A percentile compares a stretch with the other conserved stretches of the same genome.
Conservation (phyloP, 2,113 vertebrate genomes). For the Leptobrachium leishanense region DNA sequence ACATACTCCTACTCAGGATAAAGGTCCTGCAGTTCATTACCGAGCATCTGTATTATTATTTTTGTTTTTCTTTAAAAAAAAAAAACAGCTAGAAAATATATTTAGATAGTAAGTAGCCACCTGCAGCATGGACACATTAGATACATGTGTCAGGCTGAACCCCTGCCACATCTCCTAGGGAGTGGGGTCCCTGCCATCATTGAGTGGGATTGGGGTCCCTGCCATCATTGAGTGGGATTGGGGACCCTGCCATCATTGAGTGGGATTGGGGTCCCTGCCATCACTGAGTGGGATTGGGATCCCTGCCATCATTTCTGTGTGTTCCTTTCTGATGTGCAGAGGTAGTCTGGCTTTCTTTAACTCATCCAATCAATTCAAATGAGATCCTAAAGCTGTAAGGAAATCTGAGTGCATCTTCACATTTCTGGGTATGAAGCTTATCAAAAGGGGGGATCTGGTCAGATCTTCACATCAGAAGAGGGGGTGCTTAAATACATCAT, state of each 20-base stretch:
- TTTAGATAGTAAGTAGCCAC: not conserved
- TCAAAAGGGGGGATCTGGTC: no score
- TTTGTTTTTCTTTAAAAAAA: not conserved
- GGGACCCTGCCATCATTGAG: not conserved
- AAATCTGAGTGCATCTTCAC: no score
- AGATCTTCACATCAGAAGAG: no score
- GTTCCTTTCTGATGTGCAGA: not conserved
- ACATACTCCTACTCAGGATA: constrained; percentile 11
- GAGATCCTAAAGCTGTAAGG: no score
- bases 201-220: constrained; percentile 18
- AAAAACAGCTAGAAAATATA: not conserved
- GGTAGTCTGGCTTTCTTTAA: constrained; percentile 2
- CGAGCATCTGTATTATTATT: not conserved
- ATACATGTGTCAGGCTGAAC: not conserved
- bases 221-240: not conserved
- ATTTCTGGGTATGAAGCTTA: no score
- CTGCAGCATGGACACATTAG: not conserved
- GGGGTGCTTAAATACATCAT: no score
- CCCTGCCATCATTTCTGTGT: not conserved
- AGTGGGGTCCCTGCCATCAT: not conserved
- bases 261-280: not conserved
- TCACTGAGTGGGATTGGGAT: not conserved
- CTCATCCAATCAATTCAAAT: constrained; percentile 15
- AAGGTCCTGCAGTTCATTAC: constrained; percentile 3
- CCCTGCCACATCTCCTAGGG: not conserved